Conservation (phyloP, 2,113 vertebrate species). For the Procapra przewalskii region DNA sequence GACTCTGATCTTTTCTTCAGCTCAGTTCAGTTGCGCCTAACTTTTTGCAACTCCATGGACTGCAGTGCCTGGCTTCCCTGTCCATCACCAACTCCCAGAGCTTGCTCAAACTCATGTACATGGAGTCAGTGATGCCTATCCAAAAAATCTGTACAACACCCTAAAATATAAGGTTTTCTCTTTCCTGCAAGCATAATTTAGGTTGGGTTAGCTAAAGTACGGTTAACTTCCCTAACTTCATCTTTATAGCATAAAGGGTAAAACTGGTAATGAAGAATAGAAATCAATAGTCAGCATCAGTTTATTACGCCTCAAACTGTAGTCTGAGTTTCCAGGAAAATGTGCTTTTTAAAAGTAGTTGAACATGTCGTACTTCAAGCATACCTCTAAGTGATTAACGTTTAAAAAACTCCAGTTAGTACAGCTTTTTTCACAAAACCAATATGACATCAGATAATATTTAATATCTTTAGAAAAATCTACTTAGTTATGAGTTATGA, state of each 20-base stretch:
- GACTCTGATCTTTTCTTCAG: neutral
- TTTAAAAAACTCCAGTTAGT: neutral
- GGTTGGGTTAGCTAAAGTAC: neutral
- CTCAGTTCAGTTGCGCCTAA: neutral
- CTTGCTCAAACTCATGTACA: neutral
- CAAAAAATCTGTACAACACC: neutral
- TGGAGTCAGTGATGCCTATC: neutral
- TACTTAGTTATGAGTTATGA: neutral
- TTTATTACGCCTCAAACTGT: neutral
- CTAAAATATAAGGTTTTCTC: neutral
- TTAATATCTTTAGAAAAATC: conserved; percentile 35
- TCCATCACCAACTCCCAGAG: neutral
- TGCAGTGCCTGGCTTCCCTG: neutral
- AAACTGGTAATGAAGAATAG: neutral
- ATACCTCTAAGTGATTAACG: neutral
- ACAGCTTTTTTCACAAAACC: neutral
- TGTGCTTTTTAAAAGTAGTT: neutral
- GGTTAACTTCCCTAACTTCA: neutral
- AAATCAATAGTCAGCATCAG: neutral
- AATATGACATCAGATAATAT: neutral
- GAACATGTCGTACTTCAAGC: neutral
- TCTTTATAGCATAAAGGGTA: neutral
- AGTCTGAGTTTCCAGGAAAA: conserved; percentile 6
- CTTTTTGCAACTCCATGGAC: neutral
- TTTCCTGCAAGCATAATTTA: neutral